Evolutionary conservation across 2,888 invertebrate genomes (phyloP).

Genomic region (Cremastinae sp.): DNA sequence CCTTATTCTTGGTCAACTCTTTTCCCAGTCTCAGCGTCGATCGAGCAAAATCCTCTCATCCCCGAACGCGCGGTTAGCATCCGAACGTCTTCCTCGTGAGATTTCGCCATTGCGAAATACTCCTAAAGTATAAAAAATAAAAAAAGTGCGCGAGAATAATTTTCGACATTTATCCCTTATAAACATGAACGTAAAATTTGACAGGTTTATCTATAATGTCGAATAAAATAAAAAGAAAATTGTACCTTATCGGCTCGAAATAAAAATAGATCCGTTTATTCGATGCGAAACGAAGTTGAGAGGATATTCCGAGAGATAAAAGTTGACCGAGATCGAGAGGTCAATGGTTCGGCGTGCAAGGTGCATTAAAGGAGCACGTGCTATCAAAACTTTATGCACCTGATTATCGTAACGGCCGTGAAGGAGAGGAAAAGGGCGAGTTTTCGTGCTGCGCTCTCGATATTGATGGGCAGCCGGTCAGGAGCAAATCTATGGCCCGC

Average conservation of each 20-base stretch:
- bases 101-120: slow-evolving; percentile 7
- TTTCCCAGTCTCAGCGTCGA: slow-evolving; percentile 25
- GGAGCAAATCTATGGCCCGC: slow-evolving; percentile 38
- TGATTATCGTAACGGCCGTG: slow-evolving; percentile 49
- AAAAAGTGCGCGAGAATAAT: too few relatives aligned
- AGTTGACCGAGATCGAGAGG: slow-evolving; percentile 30
- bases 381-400: slow-evolving; percentile 54
- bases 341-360: slow-evolving; percentile 3
- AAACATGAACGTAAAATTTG: too few relatives aligned
- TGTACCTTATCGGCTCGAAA: slow-evolving; percentile 14
- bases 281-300: slow-evolving; percentile 30
- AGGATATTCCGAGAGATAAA: slow-evolving; percentile 1
- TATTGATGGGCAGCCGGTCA: slow-evolving; percentile 55
- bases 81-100: slow-evolving; percentile 44
- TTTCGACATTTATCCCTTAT: too few relatives aligned
- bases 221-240: slow-evolving; percentile 18
- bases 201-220: too few relatives aligned
- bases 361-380: slow-evolving; percentile 63
- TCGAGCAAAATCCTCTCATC: slow-evolving; percentile 56
- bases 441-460: slow-evolving; percentile 45
- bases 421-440: slow-evolving; percentile 15
- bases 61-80: slow-evolving; percentile 54
- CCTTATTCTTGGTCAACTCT: slow-evolving; percentile 11
- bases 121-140: slow-evolving; percentile 14
- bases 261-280: neutral